Evolutionary conservation across 2,888 invertebrate genomes (phyloP), one percentile per base, ranked within the genome.

Genomic region (Spisula subtruncata): DNA sequence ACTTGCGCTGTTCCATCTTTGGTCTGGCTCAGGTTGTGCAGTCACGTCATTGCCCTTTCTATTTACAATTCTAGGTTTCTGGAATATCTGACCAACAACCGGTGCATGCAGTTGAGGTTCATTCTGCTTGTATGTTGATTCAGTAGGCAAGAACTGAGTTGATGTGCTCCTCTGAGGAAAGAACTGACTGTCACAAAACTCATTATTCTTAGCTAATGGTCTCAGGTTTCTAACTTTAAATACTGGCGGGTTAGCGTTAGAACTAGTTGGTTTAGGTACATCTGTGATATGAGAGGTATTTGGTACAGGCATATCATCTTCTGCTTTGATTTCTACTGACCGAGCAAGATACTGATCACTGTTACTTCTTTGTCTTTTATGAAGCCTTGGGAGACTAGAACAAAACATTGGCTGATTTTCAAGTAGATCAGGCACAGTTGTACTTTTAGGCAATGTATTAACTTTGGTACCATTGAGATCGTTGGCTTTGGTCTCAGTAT

Each of bases 211-310:
- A 2, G 95, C 96, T 54, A 96, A 86, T 16, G 89, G 83, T 89
- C 95, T 90, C 29, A 95, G 87, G 87, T 96, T 89, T 85, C 92
- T 93, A 0, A 96, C 94, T 82, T 92, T 92, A 86, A 96, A 96
- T 32, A 66, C 71, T 29, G 89, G 85, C 12, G 75, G 14, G 1
- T 16, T 35, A 6, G 18, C 16, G 14, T 18, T 35, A 18, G 16
- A 35, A 35, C 18, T 75, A 32, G 75, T 18, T 1, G 32, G 12
- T 75, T 32, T 75, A 32, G 75, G 35, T 8, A 35, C 12, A 8
- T 32, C 18, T 18, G 75, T 5, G 5, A 75, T 18, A 18, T 75
- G 29, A 32, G 75, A 35, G 6, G 14, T 32, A 18, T 18, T 5
- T 35, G 75, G 75, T 2, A 35, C 75, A 75, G 75, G 32, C 16